Base-by-base conservation (phyloP, 2,113 vertebrate species). In the Pseudorhombus dupliciocellatus region DNA sequence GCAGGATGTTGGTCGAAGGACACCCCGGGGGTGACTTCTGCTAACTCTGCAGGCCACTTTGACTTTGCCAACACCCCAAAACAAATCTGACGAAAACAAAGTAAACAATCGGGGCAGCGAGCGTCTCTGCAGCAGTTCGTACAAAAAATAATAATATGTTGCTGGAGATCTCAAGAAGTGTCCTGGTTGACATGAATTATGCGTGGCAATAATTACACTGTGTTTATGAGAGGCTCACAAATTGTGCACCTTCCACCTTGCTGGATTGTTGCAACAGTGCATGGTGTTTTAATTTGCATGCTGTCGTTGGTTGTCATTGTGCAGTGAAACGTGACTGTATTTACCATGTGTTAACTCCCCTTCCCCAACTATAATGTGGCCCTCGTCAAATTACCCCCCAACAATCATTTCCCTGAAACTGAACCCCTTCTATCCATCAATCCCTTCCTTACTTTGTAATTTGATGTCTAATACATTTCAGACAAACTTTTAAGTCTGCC, bases 271-370 rank as follows among this genome's bases (percentile, higher is more conserved):
- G 54, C 77, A 57, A 53, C 62, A 54, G 57, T 70, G 73, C 77
- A 72, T 64, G 73, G 25, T 63, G 54, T 74, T 72, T 5, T 54
- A 72, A 74, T 85, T 72, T 85, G 73, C 75, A 84, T 84, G 78
- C 46, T 31, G 48, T 86, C 74, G 72, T 72, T 80, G 67, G 81
- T 78, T 74, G 77, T 88, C 73, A 70, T 79, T 87, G 84, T 89
- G 86, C 87, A 88, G 91, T 88, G 88, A 92, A 92, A 92, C 88
- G 90, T 90, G 91, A 91, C 90, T 89, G 70, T 78, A 78, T 81
- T 87, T 75, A 73, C 52, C 76, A 53, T 87, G 73, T 89, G 60
- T 91, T 59, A 62, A 66, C 58, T 78, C 67, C 75, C 84, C 77
- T 69, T 70, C 61, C 50, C 50, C 66, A 66, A 75, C 78, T 64